Base-by-base conservation (phyloP, 2,888 invertebrate genomes). In the Aproaerema taeniolella region DNA sequence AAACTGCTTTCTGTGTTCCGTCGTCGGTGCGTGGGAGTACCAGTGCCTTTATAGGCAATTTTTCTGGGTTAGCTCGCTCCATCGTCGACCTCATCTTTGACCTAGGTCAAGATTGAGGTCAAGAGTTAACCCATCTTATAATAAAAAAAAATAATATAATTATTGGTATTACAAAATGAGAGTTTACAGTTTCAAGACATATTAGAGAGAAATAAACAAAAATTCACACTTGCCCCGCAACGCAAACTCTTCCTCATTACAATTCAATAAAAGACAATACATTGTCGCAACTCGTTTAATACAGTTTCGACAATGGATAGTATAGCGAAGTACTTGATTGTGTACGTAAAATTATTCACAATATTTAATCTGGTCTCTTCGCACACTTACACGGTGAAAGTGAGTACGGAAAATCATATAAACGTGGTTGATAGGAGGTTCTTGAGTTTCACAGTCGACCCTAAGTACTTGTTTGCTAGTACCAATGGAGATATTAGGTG, bases 361-460 rank as follows among this genome's bases (percentile, higher is more conserved):
- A 43, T 56, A 28, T 31, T 49, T 4, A 20, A 25, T 26, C 31
- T 45, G 38, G 53, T 49, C 0, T 35, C 31, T 38, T 70, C 69
- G 1, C 81, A 89, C 33, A 88, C 90, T 8, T 81, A 89, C 14
- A 70, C 70, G 37, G 86, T 91, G 39, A 88, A 86, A 50, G 74
- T 94, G 26, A 87, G 88, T 45, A 87, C 89, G 0, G 91, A 90
- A 49, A 89, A 88, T 45, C 87, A 90, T 14, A 70, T 91, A 4
- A 89, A 93, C 51, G 64, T 88, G 42, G 90, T 93, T 1, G 91
- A 90, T 55, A 90, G 89, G 36, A 89, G 89, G 56, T 95, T 93
- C 66, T 69, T 95, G 9, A 94, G 94, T 69, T 88, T 94, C 47
- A 90, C 92, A 0, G 76, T 94, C 4, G 92, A 92, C 58, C 93